Base-by-base conservation (phyloP, 2,888 invertebrate species). In the Catocala fraxini region DNA sequence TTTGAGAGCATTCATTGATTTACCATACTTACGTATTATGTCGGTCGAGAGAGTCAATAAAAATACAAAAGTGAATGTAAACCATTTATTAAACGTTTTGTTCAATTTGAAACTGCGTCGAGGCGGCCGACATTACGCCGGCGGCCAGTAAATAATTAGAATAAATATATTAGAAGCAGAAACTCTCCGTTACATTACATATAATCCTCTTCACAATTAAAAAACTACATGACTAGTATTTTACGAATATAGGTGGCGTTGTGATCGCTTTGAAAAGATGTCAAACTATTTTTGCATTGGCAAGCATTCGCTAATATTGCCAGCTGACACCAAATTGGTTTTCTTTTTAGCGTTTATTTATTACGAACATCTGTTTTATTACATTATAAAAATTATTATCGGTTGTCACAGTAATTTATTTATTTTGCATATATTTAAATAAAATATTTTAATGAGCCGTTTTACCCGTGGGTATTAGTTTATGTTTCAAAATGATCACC, bases 161-260 rank as follows among this genome's bases (percentile, higher is more conserved):
- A 71, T 85, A 81, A 83, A 87, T 86, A 89, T 89, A 87, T 85
- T 81, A 86, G 83, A 89, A 88, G 89, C 89, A 82, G 73, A 85
- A 81, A 84, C 82, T 87, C 80, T 76, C 82, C 57, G 63, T 70
- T 77, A 77, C 78, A 82, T 83, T 83, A 83, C 78, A 80, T 61
- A 62, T 83, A 73, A 68, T 71, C 70, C 69, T 84, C 75, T 85
- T 85, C 79, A 84, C 80, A 85, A 82, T 84, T 70, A 76, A 72
- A 84, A 84, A 79, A 82, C 89, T 89, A 89, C 74, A 75, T 81
- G 82, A 86, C 88, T 89, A 89, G 83, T 73, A 75, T 76, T 75
- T 73, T 76, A 79, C 73, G 75, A 73, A 71, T 71, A 74, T 73
- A 71, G 57, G 61, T 68, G 71, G 63, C 68, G 64, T 55, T 48